Evolutionary conservation across 1,140 invertebrate genomes (phyloP).

Genomic region (Hycleus phaleratus): DNA sequence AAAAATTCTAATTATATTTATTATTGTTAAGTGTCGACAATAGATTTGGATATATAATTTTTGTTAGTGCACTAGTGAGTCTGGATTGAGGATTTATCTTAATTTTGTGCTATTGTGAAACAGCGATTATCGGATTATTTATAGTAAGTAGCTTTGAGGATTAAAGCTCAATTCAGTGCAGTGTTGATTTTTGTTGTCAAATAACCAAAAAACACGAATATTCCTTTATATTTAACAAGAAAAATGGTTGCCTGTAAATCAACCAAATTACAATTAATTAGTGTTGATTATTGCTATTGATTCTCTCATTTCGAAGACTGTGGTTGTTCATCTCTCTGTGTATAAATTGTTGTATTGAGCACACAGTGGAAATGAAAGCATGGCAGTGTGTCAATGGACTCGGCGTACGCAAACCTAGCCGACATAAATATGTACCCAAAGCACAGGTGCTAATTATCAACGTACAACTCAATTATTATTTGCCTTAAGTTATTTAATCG

Average conservation of each 20-base stretch:
- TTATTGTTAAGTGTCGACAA: conserved; percentile 1
- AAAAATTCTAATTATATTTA: conserved; percentile 3
- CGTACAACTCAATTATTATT: conserved; percentile 4
- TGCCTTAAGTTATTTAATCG: neutral
- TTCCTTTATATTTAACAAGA: neutral
- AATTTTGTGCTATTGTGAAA: conserved; percentile 2
- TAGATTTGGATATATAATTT: neutral
- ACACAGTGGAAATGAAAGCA: conserved; percentile 40
- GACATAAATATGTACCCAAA: conserved; percentile 16
- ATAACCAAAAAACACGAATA: conserved; percentile 1
- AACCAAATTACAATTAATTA: neutral
- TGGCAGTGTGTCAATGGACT: conserved; percentile 38
- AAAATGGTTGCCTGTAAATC: no score
- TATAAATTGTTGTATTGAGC: conserved; percentile 35
- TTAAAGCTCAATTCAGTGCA: neutral
- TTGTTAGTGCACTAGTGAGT: neutral
- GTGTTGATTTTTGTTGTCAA: neutral
- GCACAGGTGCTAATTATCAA: conserved; percentile 16
- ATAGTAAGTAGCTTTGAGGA: neutral
- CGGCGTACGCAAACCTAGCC: conserved; percentile 19
- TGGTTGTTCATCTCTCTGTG: conserved; percentile 28
- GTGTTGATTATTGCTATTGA: neutral
- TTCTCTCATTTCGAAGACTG: neutral
- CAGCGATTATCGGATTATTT: conserved; percentile 2
- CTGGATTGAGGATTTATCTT: neutral